Evolutionary conservation across 2,113 vertebrate species (phyloP).

Genomic region (Chaetorhynchus papuensis): DNA sequence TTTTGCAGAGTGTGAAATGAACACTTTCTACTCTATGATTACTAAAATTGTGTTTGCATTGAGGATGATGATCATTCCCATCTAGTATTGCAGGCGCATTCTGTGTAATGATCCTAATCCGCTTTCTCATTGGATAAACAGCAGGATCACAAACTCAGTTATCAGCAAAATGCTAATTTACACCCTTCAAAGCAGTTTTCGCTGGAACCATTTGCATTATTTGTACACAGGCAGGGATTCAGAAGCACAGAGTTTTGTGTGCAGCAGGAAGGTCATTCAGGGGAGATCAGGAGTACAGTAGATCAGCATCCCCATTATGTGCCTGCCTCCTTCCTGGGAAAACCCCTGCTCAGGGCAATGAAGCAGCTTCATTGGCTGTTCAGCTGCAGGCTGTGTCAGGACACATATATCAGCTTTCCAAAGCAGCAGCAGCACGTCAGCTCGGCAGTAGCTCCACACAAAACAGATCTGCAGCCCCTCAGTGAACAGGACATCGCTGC

Average conservation of each 20-base stretch:
- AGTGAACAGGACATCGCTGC: not conserved
- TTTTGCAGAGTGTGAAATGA: not conserved
- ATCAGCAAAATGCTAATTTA: not conserved
- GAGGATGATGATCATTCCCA: not conserved
- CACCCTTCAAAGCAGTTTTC: not conserved
- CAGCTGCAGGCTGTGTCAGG: slow-evolving; percentile 7
- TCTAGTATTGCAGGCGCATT: not conserved
- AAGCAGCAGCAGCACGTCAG: not conserved
- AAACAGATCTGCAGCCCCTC: not conserved
- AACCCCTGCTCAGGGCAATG: not conserved
- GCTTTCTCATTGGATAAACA: not conserved
- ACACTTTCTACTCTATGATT: not conserved
- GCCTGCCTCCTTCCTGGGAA: not conserved
- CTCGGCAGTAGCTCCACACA: not conserved
- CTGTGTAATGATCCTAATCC: not conserved
- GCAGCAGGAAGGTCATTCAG: slow-evolving; percentile 4
- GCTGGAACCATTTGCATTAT: not conserved
- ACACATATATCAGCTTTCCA: not conserved
- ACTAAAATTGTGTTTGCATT: not conserved
- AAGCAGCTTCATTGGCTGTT: not conserved
- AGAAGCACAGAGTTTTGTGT: not conserved
- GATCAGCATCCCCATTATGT: not conserved
- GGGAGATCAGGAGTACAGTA: slow-evolving; percentile 38
- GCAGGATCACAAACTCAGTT: not conserved
- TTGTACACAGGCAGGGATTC: not conserved